These are phyloP conservation scores for Ichneumoninae sp. DNA, from an alignment of 2,888 invertebrate genomes.

Conservation along the genomic window DNA sequence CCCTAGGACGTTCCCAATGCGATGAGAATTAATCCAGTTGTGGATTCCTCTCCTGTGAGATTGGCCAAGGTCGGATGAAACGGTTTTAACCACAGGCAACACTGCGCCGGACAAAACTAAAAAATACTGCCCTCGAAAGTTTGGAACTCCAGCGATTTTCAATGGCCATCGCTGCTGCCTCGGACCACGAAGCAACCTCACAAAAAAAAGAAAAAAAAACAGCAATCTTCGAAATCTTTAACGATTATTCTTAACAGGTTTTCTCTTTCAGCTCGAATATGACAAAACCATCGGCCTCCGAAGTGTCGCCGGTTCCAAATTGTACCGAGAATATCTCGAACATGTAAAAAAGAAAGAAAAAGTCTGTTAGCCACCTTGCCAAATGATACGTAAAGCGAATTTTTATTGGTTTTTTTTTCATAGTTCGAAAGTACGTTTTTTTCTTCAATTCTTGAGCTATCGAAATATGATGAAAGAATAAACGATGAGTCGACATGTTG, in stretches of 20 bases:
- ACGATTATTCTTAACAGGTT: conserved; percentile 3
- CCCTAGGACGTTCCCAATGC: conserved; percentile 12
- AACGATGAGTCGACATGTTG: not conserved
- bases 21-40: conserved; percentile 11
- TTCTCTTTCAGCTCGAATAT: conserved; percentile 20
- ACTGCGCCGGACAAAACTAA: not conserved
- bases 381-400: conserved; percentile 9
- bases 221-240: not conserved
- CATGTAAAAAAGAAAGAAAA: not conserved
- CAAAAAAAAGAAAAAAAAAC: not conserved
- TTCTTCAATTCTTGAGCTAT: not conserved
- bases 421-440: not conserved
- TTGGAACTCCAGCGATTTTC: not conserved
- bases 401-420: not conserved
- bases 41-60: conserved; percentile 13
- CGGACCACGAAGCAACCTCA: not conserved
- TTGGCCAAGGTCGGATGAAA: conserved; percentile 29
- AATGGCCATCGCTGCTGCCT: conserved; percentile 14
- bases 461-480: not conserved
- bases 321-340: conserved; percentile 2
- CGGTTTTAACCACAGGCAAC: not conserved
- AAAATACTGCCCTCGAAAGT: not conserved
- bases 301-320: not conserved
- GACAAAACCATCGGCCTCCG: not conserved
- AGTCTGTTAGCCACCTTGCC: conserved; percentile 37